phyloP scores from a whole-genome alignment of 2,113 vertebrate species.

The Micronycteris hirsuta region DNA sequence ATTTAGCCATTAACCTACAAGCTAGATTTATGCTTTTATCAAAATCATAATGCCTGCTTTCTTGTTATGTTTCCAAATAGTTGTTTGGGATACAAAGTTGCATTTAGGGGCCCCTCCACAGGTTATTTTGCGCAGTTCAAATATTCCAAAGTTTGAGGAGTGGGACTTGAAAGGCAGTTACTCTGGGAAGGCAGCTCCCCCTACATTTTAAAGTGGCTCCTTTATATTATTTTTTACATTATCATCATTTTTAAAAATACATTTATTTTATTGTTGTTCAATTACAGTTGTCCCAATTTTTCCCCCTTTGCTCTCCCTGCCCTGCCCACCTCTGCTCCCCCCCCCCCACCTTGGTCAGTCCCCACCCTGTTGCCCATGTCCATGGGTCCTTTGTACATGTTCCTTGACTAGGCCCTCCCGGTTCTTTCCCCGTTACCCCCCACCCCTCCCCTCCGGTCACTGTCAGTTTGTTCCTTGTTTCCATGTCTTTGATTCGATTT shows the following conservation, averaged over 20 bases:
- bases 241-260: background rate
- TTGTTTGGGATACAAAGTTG: background rate
- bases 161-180: background rate
- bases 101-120: background rate
- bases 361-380: no score
- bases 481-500: no score
- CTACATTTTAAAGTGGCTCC: background rate
- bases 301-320: no score
- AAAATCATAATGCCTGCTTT: background rate
- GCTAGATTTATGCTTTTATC: background rate
- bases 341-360: no score
- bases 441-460: no score
- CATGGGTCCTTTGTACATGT: no score
- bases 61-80: background rate
- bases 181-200: background rate
- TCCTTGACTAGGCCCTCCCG: no score
- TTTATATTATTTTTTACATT: background rate
- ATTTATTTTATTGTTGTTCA: background rate
- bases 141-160: background rate
- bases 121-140: background rate
- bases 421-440: no score
- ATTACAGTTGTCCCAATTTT: no score
- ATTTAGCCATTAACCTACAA: background rate
- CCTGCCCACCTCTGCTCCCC: no score
- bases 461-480: no score